phyloP scores from a whole-genome alignment of 2,888 invertebrate genomes.

The Drosophila paramelanica region DNA sequence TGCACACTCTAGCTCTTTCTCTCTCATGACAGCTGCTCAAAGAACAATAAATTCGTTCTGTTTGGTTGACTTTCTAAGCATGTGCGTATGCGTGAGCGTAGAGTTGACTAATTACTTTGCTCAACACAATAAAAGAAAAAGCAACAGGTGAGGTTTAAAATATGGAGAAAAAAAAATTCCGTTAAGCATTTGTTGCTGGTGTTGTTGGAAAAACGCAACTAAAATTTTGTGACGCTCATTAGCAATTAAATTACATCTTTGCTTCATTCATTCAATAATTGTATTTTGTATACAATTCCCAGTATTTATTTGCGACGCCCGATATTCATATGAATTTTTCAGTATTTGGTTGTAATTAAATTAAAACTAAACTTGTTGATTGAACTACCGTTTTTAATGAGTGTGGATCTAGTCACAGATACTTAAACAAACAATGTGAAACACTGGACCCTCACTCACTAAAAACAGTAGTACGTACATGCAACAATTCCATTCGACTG shows the following conservation, averaged over 20 bases:
- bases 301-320: neutral
- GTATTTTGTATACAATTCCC: neutral
- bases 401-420: constrained; percentile 86
- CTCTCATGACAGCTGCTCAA: constrained; percentile 43
- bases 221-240: constrained; percentile 20
- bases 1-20: constrained; percentile 4
- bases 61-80: constrained; percentile 55
- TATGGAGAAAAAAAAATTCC: constrained; percentile 21
- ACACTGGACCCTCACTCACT: constrained; percentile 86
- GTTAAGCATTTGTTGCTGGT: constrained; percentile 28
- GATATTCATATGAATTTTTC: neutral
- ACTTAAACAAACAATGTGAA: constrained; percentile 82
- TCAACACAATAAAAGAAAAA: constrained; percentile 19
- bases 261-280: constrained; percentile 23
- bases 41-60: constrained; percentile 58
- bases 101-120: constrained; percentile 64
- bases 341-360: neutral
- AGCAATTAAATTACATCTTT: constrained; percentile 11
- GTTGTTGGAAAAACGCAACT: neutral
- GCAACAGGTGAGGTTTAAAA: constrained; percentile 33
- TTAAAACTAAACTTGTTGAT: constrained; percentile 36
- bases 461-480: constrained; percentile 82
- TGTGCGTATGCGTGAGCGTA: constrained; percentile 45
- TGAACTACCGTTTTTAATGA: constrained; percentile 85
- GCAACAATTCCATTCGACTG: neutral